Percentiles rank a stretch among this genome's conserved stretches.
Conservation (phyloP, 2,113 vertebrate species). For the Pithys albifrons region DNA sequence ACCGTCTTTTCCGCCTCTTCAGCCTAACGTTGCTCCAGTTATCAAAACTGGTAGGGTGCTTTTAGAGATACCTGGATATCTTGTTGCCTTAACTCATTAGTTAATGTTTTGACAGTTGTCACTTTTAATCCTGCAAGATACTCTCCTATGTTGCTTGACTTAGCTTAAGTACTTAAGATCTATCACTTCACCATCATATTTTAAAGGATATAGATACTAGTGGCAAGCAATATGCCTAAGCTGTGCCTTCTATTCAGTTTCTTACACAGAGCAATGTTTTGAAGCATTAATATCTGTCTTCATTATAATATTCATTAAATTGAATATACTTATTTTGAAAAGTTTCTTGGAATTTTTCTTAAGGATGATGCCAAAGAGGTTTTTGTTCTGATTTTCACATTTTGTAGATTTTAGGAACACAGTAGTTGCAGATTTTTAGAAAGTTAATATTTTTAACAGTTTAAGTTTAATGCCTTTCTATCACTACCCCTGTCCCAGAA, state of each 20-base stretch:
- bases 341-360: not conserved
- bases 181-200: not conserved
- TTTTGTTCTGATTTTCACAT: too few species aligned
- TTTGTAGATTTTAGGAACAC: too few species aligned
- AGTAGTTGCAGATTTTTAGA: too few species aligned
- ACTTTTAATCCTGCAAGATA: not conserved
- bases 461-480: too few species aligned
- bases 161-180: not conserved
- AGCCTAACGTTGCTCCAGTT: not conserved
- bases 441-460: too few species aligned
- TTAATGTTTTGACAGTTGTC: not conserved
- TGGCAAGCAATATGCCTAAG: not conserved
- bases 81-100: not conserved
- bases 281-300: not conserved
- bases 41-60: not conserved
- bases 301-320: not conserved
- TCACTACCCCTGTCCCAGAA: too few species aligned
- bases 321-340: not conserved
- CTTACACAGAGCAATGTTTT: not conserved
- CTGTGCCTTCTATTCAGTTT: not conserved
- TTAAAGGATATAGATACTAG: not conserved
- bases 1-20: not conserved
- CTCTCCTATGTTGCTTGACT: not conserved
- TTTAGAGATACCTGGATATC: not conserved
- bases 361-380: too few species aligned